Conservation (phyloP, 35 echinoderm and acorn worm species). For the Holothuria glaberrima region DNA sequence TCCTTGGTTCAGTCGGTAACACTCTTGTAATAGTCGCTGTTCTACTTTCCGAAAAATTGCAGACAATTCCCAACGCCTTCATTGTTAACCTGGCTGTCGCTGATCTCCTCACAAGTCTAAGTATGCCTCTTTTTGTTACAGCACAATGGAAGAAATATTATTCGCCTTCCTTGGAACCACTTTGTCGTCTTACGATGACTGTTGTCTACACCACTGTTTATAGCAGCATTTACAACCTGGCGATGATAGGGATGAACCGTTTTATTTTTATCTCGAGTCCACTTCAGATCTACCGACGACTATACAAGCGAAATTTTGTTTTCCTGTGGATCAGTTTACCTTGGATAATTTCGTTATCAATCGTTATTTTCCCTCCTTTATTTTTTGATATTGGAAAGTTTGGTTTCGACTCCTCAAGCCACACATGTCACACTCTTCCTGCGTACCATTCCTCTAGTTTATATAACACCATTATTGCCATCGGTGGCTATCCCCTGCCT, state of each 20-base stretch:
- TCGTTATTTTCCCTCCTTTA: neutral
- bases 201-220: constrained; percentile 4
- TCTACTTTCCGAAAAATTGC: constrained; percentile 45
- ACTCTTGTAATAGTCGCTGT: constrained; percentile 53
- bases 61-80: constrained; percentile 49
- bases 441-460: neutral
- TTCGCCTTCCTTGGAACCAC: constrained; percentile 16
- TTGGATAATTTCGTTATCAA: constrained; percentile 3
- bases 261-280: constrained; percentile 60
- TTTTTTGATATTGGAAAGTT: neutral
- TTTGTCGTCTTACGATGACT: neutral
- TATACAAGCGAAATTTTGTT: constrained; percentile 8
- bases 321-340: neutral
- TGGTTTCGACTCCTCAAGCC: neutral
- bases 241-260: constrained; percentile 41
- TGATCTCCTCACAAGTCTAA: constrained; percentile 49
- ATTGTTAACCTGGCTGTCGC: constrained; percentile 52
- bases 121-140: neutral
- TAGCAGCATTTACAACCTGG: constrained; percentile 26
- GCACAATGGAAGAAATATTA: constrained; percentile 2
- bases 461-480: neutral
- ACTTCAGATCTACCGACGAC: neutral
- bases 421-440: constrained; percentile 1
- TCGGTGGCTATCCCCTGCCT: neutral
- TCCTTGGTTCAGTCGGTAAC: constrained; percentile 56